Evolutionary conservation across 2,888 invertebrate genomes (phyloP), one percentile per base, ranked within the genome.

Genomic region (Heliconius charithonia): DNA sequence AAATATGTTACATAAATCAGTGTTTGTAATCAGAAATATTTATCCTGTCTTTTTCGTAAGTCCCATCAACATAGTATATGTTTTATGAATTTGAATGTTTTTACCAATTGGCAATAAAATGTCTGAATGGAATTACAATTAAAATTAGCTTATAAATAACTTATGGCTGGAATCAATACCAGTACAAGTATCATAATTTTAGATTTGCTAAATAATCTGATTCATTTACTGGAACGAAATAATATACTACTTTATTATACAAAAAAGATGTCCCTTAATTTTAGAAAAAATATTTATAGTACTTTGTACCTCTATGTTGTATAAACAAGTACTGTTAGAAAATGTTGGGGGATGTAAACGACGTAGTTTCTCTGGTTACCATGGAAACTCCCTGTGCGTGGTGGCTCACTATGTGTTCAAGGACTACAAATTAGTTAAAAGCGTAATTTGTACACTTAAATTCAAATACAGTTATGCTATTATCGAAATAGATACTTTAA

Each of bases 321-420:
- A 59, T 27, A 62, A 67, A 67, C 75, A 45, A 65, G 75, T 69
- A 69, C 56, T 69, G 77, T 25, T 76, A 74, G 79, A 77, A 75
- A 78, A 86, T 82, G 87, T 87, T 86, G 89, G 88, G 86, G 88
- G 87, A 86, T 86, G 88, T 86, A 87, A 92, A 93, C 88, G 90
- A 89, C 91, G 93, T 90, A 93, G 91, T 93, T 93, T 93, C 91
- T 91, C 87, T 86, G 78, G 94, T 95, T 92, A 88, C 89, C 88
- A 93, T 94, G 89, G 89, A 88, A 89, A 95, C 94, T 88, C 93
- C 93, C 92, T 88, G 92, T 92, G 91, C 90, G 89, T 91, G 91
- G 88, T 45, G 41, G 69, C 72, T 56, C 72, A 72, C 86, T 89
- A 89, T 88, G 81, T 84, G 83, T 81, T 86, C 87, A 89, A 86